Base-by-base conservation (phyloP, 1,140 invertebrate species). In the Nomia melanderi region DNA sequence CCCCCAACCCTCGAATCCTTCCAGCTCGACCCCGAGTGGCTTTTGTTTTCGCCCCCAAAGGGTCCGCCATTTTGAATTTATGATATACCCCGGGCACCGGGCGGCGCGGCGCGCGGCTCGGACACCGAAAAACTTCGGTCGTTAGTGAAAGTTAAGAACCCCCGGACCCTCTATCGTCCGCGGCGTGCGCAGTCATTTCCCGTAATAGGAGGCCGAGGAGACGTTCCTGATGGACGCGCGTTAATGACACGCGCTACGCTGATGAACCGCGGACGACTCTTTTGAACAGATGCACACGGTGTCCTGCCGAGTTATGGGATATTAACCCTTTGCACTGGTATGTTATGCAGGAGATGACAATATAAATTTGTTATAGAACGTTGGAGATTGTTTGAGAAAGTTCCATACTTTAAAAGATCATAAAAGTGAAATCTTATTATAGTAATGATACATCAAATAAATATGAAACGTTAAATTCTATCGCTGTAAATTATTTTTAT, bases 41-140 rank as follows among this genome's bases (percentile, higher is more conserved):
- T 91, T 92, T 92, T 92, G 91, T 92, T 92, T 92, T 92, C 91
- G 77, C 86, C 88, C 88, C 88, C 75, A 79, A 87, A 90, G 86
- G 82, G 77, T 85, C 87, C 91, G 89, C 91, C 91, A 92, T 92
- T 92, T 92, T 92, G 91, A 92, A 92, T 92, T 92, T 92, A 92
- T 92, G 90, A 92, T 92, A 92, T 92, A 90, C 84, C 79, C 79
- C 80, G 79, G 74, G 86, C 84, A 86, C 20, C 84, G 81, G 78
- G n/a, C n/a, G n/a, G n/a, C n/a, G n/a, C n/a, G n/a, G n/a, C n/a
- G n/a, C n/a, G n/a, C n/a, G 86, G 82, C 84, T 90, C 87, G 91
- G 90, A 91, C 89, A 91, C 87, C 87, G 88, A 92, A 92, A 92
- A 92, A 92, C 91, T 92, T 92, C 85, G 87, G 85, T 92, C 90